Base-by-base conservation (phyloP, 2,797 vertebrate species). In the Melanogrammus aeglefinus region DNA sequence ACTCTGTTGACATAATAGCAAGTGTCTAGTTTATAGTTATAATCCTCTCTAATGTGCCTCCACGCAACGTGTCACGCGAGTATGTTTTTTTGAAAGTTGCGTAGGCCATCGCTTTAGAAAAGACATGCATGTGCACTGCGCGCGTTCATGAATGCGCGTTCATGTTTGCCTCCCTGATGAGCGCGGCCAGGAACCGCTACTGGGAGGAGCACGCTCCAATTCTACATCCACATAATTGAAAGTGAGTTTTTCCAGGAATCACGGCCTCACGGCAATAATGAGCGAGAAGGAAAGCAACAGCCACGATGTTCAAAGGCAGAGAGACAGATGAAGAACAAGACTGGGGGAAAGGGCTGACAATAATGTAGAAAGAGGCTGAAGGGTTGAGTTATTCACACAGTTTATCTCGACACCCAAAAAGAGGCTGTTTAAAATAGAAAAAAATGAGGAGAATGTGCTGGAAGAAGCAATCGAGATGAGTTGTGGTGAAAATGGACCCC, bases 171-270 rank as follows among this genome's bases (percentile, higher is more conserved):
- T 31, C 31, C 31, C 31, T 31, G 31, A 3, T 31, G 1, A 31
- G 31, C 31, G 2, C 31, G 31, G 1, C 31, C 31, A 31, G 31
- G 31, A 31, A 31, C 31, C 31, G 31, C 31, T 31, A 31, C 31
- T 31, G 31, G 39, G 35, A 31, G 24, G 70, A 75, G 74, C 21
- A 35, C 72, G 70, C 72, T 79, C 75, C 73, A 24, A 79, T 29
- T 86, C 39, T 76, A 79, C 66, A 76, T 51, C 5, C 75, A 77
- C 81, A 57, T 77, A 73, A 81, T 44, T 77, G 75, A 83, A 81
- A 77, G 79, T 76, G 79, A 38, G 79, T 83, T 78, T 84, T 21
- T 39, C 24, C 44, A 33, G 79, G 57, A 73, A 80, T 77, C 35
- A 63, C 21, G 73, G 63, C 70, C 31, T 1, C 39, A 72, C 29